Conservation (phyloP, 2,113 vertebrate genomes). For the Phoxinus phoxinus region DNA sequence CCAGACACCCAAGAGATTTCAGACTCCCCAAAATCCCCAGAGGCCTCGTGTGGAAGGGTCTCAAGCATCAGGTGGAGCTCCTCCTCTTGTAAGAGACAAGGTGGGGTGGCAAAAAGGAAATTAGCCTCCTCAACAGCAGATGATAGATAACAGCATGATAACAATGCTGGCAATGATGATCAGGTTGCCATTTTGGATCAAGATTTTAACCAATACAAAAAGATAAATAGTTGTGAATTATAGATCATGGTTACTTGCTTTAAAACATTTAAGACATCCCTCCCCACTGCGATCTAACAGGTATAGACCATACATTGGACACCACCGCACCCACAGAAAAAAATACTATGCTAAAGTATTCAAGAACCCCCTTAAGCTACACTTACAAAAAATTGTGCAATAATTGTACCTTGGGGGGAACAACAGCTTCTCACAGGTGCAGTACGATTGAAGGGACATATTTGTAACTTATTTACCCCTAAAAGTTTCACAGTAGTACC, state of each 20-base stretch:
- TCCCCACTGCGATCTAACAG: background rate
- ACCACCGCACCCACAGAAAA: background rate
- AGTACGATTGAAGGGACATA: background rate
- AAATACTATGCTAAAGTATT: background rate
- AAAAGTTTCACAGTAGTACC: too few species aligned
- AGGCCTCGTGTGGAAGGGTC: conserved; percentile 65
- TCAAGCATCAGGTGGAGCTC: conserved; percentile 63
- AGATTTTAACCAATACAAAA: conserved; percentile 40
- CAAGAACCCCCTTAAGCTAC: background rate
- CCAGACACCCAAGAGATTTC: conserved; percentile 18
- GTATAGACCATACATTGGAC: background rate
- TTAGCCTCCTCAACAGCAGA: conserved; percentile 57
- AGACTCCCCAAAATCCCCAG: conserved; percentile 62
- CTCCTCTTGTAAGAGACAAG: conserved; percentile 78
- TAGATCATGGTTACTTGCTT: background rate
- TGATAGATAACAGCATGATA: conserved; percentile 49
- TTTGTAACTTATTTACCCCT: too few species aligned
- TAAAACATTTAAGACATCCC: background rate
- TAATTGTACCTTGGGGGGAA: background rate
- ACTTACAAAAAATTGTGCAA: background rate
- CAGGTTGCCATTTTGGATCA: conserved; percentile 9
- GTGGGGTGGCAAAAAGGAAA: conserved; percentile 63
- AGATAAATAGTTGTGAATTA: conserved; percentile 65
- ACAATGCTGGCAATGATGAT: conserved; percentile 19
- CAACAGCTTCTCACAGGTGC: too few species aligned